phyloP scores from a whole-genome alignment of 2,113 vertebrate species.

The Natator depressus region DNA sequence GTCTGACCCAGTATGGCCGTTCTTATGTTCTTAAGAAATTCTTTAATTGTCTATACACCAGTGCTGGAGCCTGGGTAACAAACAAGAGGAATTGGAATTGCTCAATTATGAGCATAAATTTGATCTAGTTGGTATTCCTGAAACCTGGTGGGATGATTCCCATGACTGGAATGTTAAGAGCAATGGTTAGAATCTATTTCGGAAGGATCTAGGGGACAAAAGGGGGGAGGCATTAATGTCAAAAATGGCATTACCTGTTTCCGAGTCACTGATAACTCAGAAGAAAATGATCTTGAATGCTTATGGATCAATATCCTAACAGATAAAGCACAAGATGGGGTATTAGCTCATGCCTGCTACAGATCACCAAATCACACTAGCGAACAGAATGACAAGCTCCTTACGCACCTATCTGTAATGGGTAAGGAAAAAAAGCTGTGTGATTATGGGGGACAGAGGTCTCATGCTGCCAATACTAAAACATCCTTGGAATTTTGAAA shows the following conservation, averaged over 20 bases:
- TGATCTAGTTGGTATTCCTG: background rate
- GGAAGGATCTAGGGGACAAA: background rate
- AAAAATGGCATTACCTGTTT: background rate
- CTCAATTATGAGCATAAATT: background rate
- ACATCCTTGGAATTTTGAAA: background rate
- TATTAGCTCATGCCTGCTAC: background rate
- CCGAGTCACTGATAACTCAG: background rate
- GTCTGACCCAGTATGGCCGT: too few relatives aligned
- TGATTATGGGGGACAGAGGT: background rate
- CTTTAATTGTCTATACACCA: background rate
- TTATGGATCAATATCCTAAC: background rate
- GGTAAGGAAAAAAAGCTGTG: background rate
- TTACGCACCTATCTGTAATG: background rate
- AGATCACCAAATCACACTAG: background rate
- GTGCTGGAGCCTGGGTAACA: background rate
- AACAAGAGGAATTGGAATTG: background rate
- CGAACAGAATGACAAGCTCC: background rate
- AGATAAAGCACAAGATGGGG: background rate
- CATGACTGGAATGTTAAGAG: background rate
- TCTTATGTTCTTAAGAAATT: too few relatives aligned
- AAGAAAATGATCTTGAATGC: background rate
- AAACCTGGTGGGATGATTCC: background rate
- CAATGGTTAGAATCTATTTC: background rate
- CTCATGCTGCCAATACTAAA: background rate
- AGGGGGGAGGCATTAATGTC: too few relatives aligned